A percentile compares a stretch with the other conserved stretches of the same genome.
Evolutionary conservation across 2,888 invertebrate species (phyloP).

Genomic region (Sisyra nigra): DNA sequence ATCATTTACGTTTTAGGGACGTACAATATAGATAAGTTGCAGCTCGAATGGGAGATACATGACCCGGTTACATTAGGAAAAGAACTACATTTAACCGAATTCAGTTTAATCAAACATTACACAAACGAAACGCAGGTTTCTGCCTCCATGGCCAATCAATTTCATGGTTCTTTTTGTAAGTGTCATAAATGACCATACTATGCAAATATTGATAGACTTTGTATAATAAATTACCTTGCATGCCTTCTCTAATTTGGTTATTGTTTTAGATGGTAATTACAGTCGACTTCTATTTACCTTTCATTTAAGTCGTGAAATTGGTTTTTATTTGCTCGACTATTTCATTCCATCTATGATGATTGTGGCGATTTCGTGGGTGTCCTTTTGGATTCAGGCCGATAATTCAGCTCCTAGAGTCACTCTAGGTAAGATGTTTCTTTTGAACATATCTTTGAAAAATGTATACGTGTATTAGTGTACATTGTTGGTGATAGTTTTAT

Average conservation of each 20-base stretch:
- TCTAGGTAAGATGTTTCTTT: conserved; percentile 35
- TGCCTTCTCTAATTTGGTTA: conserved; percentile 11
- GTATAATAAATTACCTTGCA: conserved; percentile 1
- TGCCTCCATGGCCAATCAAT: conserved; percentile 42
- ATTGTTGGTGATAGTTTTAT: no score
- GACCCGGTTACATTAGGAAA: conserved; percentile 59
- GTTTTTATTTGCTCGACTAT: conserved; percentile 78
- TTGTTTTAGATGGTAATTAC: conserved; percentile 60
- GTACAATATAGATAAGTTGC: conserved; percentile 59
- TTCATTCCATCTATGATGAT: conserved; percentile 76
- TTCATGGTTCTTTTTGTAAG: conserved; percentile 22
- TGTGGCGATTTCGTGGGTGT: conserved; percentile 77
- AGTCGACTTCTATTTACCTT: conserved; percentile 66
- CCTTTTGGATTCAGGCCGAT: conserved; percentile 78
- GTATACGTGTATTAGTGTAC: no score
- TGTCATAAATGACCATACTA: conserved; percentile 1
- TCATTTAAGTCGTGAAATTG: conserved; percentile 63
- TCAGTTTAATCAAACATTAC: conserved; percentile 52
- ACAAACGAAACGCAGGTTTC: conserved; percentile 54
- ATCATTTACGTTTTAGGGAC: conserved; percentile 44
- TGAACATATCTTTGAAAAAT: no score
- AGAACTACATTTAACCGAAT: conserved; percentile 67
- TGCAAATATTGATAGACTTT: background rate
- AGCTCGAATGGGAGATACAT: conserved; percentile 58
- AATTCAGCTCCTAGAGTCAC: conserved; percentile 70